Conservation (phyloP, 2,888 invertebrate species). For the Notocelia uddmanniana region DNA sequence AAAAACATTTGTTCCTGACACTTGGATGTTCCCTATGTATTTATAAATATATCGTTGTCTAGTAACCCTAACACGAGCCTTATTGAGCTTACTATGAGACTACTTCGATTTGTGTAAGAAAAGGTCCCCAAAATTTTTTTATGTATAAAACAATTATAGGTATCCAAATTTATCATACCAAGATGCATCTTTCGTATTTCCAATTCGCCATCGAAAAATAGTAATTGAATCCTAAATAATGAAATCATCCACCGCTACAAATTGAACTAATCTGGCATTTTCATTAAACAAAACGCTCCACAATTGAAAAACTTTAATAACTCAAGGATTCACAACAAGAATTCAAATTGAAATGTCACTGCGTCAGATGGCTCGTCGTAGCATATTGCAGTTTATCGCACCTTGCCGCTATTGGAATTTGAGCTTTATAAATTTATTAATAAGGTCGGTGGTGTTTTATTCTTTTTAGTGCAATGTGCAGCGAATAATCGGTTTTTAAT, state of each 20-base stretch:
- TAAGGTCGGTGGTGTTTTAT: slow-evolving; percentile 66
- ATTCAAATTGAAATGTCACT: slow-evolving; percentile 84
- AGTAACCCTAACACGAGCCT: no score
- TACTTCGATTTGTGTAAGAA: no score
- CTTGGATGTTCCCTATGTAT: no score
- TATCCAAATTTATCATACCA: not conserved
- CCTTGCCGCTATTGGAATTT: slow-evolving; percentile 50
- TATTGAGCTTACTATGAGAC: no score
- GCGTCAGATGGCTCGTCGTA: slow-evolving; percentile 64
- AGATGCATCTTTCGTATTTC: not conserved
- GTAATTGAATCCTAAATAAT: slow-evolving; percentile 1
- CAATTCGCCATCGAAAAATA: not conserved
- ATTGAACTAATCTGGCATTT: not conserved
- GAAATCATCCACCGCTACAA: not conserved
- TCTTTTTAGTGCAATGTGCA: slow-evolving; percentile 82
- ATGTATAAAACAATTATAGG: no score
- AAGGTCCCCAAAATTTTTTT: no score
- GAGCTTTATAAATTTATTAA: slow-evolving; percentile 51
- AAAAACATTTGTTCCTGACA: no score
- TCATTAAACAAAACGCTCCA: slow-evolving; percentile 20
- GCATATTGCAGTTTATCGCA: slow-evolving; percentile 69
- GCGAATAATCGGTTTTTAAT: slow-evolving; percentile 85
- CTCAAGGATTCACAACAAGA: slow-evolving; percentile 66
- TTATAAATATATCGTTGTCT: no score
- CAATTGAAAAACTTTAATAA: slow-evolving; percentile 42